Percentiles rank a stretch among this genome's conserved stretches.
Evolutionary conservation across 2,888 invertebrate species (phyloP).

Genomic region (Caenorhabditis wallacei): DNA sequence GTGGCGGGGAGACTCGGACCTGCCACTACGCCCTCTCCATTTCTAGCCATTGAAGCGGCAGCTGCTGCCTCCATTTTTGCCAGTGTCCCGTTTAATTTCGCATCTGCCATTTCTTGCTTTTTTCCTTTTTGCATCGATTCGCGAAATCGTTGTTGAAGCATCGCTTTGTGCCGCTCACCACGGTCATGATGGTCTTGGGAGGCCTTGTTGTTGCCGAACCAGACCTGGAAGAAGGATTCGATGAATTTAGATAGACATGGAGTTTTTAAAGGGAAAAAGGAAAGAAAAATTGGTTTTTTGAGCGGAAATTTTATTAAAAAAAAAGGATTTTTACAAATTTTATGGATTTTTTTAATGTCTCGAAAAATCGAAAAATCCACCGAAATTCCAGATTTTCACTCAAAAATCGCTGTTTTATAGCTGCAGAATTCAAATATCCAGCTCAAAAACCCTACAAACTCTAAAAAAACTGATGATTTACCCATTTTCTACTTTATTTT

Average conservation of each 20-base stretch:
- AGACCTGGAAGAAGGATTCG: constrained; percentile 86
- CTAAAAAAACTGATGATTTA: no score
- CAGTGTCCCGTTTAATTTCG: constrained; percentile 75
- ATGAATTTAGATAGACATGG: constrained; percentile 13
- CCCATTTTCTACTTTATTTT: no score
- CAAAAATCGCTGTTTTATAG: no score
- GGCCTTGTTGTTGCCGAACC: constrained; percentile 97
- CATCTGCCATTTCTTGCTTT: constrained; percentile 53
- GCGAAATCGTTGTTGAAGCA: constrained; percentile 52
- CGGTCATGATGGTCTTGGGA: constrained; percentile 80
- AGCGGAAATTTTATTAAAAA: no score
- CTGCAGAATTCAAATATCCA: no score
- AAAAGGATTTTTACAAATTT: no score
- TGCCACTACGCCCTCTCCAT: constrained; percentile 62
- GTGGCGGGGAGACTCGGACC: constrained; percentile 68
- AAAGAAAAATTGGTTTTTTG: background rate
- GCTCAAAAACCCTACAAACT: no score
- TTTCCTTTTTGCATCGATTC: constrained; percentile 61
- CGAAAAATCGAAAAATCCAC: no score
- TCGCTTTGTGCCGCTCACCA: constrained; percentile 79
- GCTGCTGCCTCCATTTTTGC: constrained; percentile 80
- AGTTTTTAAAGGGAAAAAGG: no score
- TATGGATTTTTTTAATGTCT: no score
- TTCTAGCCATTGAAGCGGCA: constrained; percentile 71
- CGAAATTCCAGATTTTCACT: no score